Base-by-base conservation (phyloP, 1,140 invertebrate species). In the Hyposmocoma kahamanoa region DNA sequence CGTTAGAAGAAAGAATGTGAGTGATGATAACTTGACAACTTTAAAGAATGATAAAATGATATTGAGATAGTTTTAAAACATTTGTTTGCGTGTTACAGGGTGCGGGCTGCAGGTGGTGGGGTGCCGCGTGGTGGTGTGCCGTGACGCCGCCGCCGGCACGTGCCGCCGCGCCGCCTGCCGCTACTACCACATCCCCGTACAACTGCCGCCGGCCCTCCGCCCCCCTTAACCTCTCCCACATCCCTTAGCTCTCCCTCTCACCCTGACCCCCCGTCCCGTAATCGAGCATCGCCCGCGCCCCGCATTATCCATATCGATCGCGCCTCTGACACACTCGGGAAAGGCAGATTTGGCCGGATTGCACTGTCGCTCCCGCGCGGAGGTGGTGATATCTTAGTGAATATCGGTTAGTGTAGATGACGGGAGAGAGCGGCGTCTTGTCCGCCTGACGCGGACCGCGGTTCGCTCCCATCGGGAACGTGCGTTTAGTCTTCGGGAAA, bases 111-210 rank as follows among this genome's bases (percentile, higher is more conserved):
- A 97, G 91, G 94, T 96, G 89, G 92, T 92, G 88, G 95, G 96
- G 87, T 94, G 95, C 84, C 92, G 94, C 86, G 95, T 97, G 89
- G 95, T 95, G 82, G 95, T 97, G 71, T 97, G 96, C 88, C 94
- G 95, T 82, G 95, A 97, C 90, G 94, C 94, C 84, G 95, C 94
- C 72, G 95, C 95, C 83, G 95, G 95, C 76, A 92, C 94, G 84
- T 97, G 95, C 87, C 90, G 91, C 71, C 93, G 95, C 81, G 92
- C 93, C 82, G 90, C 93, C 86, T 97, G 95, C 92, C 96, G 96
- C 92, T 97, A 95, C 90, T 96, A 95, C 90, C 94, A 96, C 90
- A 95, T 96, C 90, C 94, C 94, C 70, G 91, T 94, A 84, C 90
- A 90, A 67, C 88, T 95, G 88, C 93, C 93, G 68, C 93, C 93